Evolutionary conservation across 2,888 invertebrate genomes (phyloP), one percentile per base, ranked within the genome.

Genomic region (Hoplodrina ambigua): DNA sequence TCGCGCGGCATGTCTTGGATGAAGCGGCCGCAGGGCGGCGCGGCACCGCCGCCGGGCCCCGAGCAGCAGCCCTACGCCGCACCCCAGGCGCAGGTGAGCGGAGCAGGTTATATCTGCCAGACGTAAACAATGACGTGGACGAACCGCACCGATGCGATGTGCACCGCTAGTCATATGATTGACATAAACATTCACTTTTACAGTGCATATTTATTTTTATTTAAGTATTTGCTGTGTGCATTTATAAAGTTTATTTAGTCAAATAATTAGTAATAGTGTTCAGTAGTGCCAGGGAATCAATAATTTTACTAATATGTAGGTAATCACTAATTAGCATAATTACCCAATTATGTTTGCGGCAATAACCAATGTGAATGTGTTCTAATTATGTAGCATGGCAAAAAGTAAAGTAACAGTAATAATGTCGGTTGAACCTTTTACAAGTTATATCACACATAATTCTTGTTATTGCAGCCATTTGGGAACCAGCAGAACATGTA

Each of bases 121-220:
- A 92, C 90, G 91, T 94, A 93, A 94, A 94, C 93, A 94, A 92
- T 94, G 94, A 93, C 95, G 94, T 95, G 95, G 92, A 92, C 86
- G 82, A 81, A 88, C 84, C 70, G 75, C 69, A 60, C 71, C 67
- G 64, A 64, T 66, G 70, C 69, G 64, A 65, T 67, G 71, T 62
- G 71, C 69, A 65, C 63, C 65, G 49, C 64, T 72, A 62, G 82
- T 87, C 89, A 87, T 88, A 90, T 88, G 87, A 87, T 66, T 87
- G 87, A 85, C 68, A 73, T 72, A 80, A 80, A 78, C 75, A 76
- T 68, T 76, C 49, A 67, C 71, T 71, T 65, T 63, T 60, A 46
- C 37, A 20, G 17, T 56, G 20, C 33, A 7, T 58, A 53, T 44
- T 59, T 50, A 62, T 52, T 56, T 37, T 15, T 46, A 46, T 46